These are phyloP conservation scores for Tachuris rubrigastra DNA, from an alignment of 2,113 vertebrate species.

Conservation along the genomic window DNA sequence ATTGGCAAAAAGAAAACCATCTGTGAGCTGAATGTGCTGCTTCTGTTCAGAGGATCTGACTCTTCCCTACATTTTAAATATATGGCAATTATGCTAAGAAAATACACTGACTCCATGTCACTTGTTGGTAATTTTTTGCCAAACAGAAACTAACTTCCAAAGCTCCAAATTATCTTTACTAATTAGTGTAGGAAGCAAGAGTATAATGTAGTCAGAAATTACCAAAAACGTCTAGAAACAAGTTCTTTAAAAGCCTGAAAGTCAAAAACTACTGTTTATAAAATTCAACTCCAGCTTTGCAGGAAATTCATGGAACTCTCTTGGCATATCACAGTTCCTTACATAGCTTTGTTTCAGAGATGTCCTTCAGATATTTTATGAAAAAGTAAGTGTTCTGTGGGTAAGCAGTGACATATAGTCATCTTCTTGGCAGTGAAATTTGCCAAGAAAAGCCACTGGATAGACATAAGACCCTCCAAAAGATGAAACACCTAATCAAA, in stretches of 20 bases:
- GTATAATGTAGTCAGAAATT: neutral
- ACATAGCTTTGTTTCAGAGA: conserved; percentile 13
- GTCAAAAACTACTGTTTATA: neutral
- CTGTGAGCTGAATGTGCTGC: conserved; percentile 9
- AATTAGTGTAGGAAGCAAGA: neutral
- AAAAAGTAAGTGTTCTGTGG: conserved; percentile 36
- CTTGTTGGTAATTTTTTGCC: neutral
- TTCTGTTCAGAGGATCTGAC: neutral
- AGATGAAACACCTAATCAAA: conserved; percentile 44
- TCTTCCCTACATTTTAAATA: neutral
- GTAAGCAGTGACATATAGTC: conserved; percentile 31
- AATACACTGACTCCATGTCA: neutral
- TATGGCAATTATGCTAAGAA: neutral
- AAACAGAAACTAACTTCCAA: neutral
- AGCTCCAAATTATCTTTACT: neutral
- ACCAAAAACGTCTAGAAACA: neutral
- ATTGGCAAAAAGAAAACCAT: conserved; percentile 28
- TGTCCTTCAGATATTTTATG: conserved; percentile 36
- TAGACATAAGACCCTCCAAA: conserved; percentile 42
- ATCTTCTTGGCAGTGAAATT: conserved; percentile 38
- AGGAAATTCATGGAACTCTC: conserved; percentile 38
- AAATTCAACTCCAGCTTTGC: conserved; percentile 42
- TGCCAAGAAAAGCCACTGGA: conserved; percentile 33
- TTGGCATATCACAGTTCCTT: conserved; percentile 30
- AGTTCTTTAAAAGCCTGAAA: neutral